Evolutionary conservation across 2,888 invertebrate genomes (phyloP), one percentile per base, ranked within the genome.

Genomic region (Bombylius discolor): DNA sequence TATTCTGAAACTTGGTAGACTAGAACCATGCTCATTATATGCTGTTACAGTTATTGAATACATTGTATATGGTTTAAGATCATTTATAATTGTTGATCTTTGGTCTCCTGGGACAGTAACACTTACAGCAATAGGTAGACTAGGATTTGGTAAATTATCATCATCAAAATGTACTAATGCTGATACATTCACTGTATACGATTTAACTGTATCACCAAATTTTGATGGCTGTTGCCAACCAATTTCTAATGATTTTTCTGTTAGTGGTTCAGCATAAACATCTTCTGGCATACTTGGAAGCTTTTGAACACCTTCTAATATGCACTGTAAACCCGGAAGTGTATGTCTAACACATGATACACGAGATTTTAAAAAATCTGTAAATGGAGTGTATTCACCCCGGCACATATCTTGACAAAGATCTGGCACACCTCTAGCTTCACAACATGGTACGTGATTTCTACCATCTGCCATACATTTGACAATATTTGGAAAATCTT

Each of bases 371-470:
- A 90, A 83, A 65, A 85, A 85, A 68, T 89, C 88, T 0, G 88
- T 88, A 59, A 89, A 89, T 1, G 87, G 83, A 0, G 88, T 88
- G 72, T 89, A 90, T 69, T 89, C 88, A 34, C 90, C 90, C 1
- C 87, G 77, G 67, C 90, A 90, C 61, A 90, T 87, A 62, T 89
- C 89, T 67, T 88, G 89, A 68, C 90, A 90, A 63, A 89, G 82
- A 69, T 89, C 88, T 0, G 90, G 90, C 31, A 90, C 86, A 56
- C 83, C 79, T 68, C 89, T 88, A 62, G 84, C 83, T 32, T 86
- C 82, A 69, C 90, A 90, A 70, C 90, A 90, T 0, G 89, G 89
- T 36, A 88, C 84, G 74, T 90, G 90, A 74, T 91, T 89, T 23
- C 89, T 79, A 0, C 89, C 87, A 70, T 90, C 89, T 62, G 83